Evolutionary conservation across 2,797 vertebrate species (phyloP).

Genomic region (Pipistrellus kuhlii): DNA sequence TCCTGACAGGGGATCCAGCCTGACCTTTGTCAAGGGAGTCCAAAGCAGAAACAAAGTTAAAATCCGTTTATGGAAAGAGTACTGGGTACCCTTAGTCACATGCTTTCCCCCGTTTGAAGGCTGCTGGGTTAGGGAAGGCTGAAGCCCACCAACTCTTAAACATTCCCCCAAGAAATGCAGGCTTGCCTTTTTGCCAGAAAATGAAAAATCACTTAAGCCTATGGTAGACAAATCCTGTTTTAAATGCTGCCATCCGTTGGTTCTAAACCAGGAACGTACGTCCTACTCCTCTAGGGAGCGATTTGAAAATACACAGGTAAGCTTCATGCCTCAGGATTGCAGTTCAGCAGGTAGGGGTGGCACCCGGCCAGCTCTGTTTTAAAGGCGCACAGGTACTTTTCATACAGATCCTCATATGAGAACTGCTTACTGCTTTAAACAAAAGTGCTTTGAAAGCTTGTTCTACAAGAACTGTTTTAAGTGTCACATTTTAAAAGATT

Average conservation of each 20-base stretch:
- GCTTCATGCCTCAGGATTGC: not conserved
- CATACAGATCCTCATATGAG: not conserved
- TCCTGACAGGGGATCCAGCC: not conserved
- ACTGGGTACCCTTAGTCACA: not conserved
- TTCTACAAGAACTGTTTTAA: constrained; percentile 26
- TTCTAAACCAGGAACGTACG: not conserved
- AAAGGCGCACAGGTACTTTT: not conserved
- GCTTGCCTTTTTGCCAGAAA: not conserved
- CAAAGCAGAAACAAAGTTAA: not conserved
- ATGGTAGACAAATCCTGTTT: not conserved
- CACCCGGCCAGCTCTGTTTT: not conserved
- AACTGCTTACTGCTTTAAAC: not conserved
- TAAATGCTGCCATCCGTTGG: not conserved
- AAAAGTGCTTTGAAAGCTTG: not conserved
- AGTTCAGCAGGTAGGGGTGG: not conserved
- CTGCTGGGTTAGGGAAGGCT: not conserved
- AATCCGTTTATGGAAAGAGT: not conserved
- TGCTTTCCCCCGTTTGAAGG: not conserved
- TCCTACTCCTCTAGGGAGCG: not conserved
- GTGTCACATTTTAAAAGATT: not conserved
- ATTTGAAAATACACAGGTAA: not conserved
- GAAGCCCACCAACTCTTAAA: not conserved
- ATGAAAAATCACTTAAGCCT: not conserved
- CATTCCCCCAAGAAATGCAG: not conserved
- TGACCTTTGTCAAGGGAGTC: not conserved